Evolutionary conservation across 1,140 invertebrate species (phyloP).

Genomic region (Anastatus disparis): DNA sequence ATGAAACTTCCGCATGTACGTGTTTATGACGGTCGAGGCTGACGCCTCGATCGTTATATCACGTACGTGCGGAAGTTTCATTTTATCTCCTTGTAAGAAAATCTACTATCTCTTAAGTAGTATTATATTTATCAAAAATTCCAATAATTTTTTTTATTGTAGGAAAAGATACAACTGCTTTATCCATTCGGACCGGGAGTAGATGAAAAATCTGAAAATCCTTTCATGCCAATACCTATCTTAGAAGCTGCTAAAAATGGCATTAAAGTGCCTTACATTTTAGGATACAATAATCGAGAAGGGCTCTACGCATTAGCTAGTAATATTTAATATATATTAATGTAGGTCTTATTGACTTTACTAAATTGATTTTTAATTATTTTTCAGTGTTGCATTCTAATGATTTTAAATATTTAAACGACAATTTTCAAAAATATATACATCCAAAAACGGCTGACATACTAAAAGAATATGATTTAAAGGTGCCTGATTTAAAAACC

Average conservation of each 20-base stretch:
- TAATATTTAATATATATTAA: constrained; percentile 34
- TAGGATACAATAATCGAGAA: constrained; percentile 72
- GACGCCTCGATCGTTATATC: too few relatives aligned
- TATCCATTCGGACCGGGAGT: constrained; percentile 50
- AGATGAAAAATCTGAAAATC: constrained; percentile 53
- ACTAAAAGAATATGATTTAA: constrained; percentile 37
- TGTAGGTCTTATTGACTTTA: neutral
- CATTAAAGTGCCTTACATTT: constrained; percentile 70
- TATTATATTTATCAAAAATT: too few relatives aligned
- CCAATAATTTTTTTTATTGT: constrained; percentile 16
- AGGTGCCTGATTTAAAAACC: constrained; percentile 37
- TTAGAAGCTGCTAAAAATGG: constrained; percentile 56
- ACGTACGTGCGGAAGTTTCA: too few relatives aligned
- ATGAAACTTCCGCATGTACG: too few relatives aligned
- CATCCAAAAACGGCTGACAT: constrained; percentile 22
- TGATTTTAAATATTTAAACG: constrained; percentile 17
- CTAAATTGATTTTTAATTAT: neutral
- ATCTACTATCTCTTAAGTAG: too few relatives aligned
- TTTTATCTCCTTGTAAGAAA: too few relatives aligned
- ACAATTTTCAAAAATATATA: constrained; percentile 29
- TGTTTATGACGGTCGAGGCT: too few relatives aligned
- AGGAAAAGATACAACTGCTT: constrained; percentile 44
- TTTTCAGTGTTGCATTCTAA: neutral
- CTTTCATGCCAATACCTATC: constrained; percentile 61
- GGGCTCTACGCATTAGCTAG: constrained; percentile 63